Evolutionary conservation across 1,140 invertebrate genomes (phyloP), one percentile per base, ranked within the genome.

Genomic region (Listronotus bonariensis): DNA sequence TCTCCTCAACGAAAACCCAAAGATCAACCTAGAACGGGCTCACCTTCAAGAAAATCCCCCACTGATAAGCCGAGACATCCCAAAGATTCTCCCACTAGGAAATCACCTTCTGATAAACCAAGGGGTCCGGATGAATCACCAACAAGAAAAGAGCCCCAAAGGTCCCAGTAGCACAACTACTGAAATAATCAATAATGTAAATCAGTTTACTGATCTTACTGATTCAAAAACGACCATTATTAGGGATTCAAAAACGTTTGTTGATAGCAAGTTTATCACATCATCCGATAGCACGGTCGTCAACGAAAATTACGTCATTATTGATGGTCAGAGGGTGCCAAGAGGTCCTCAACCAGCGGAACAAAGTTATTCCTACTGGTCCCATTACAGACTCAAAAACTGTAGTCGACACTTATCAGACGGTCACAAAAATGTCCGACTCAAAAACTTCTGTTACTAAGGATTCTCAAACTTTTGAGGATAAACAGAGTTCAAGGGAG

Each of bases 401-500:
- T 10, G 56, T 69, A 5, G 42, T 65, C 6, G 69, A 72, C 67
- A 72, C 36, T 46, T 71, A 54, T 31, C 64, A 72, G 63, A 66
- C 46, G 20, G 61, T 69, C 2, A 59, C 65, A 10, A 70, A 73
- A 48, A 43, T 65, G 3, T 62, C 59, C 18, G 68, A 74, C 62
- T 61, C 60, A 11, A 71, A 69, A 62, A 74, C 67, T 0, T 68
- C 65, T 26, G 40, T 69, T n/a, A 68, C 65, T n/a, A 71, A 73
- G 68, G 74, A 76, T 48, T 69, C 69, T 1, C 65, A 74, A 56
- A 72, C 67, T 3, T 70, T 72, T 46, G 67, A 68, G 12, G 72
- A 74, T 49, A 63, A 68, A 46, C 46, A 70, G 48, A 71, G 12
- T 41, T 69, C 65, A 9, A 49, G 57, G 11, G 71, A 72, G 36